Evolutionary conservation across 1,140 invertebrate genomes (phyloP).

Genomic region (Ganaspis sp.): DNA sequence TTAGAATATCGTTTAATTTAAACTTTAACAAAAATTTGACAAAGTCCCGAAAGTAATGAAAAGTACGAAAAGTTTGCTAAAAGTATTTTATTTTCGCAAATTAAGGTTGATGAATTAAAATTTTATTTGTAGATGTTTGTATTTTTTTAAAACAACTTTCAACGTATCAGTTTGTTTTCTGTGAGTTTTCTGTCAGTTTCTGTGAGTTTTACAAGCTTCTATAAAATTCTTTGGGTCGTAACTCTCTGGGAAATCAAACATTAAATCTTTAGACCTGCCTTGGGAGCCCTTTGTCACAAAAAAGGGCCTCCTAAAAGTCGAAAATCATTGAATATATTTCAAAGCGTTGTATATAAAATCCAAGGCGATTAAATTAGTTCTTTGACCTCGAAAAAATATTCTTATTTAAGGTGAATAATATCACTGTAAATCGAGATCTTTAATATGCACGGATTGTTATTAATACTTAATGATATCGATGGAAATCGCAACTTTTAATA

Average conservation of each 20-base stretch:
- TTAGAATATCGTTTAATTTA: too few relatives aligned
- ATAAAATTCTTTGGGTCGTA: background rate
- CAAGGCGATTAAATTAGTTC: background rate
- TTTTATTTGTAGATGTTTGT: too few relatives aligned
- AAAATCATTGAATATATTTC: background rate
- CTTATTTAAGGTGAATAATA: background rate
- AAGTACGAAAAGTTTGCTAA: too few relatives aligned
- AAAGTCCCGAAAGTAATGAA: too few relatives aligned
- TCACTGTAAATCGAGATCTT: background rate
- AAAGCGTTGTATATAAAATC: background rate
- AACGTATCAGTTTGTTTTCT: too few relatives aligned
- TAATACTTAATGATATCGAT: too few relatives aligned
- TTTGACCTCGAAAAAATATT: background rate
- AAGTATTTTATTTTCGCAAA: too few relatives aligned
- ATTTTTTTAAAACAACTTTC: too few relatives aligned
- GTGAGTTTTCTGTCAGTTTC: too few relatives aligned
- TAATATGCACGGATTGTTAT: background rate
- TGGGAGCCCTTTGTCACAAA: background rate
- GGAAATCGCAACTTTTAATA: too few relatives aligned
- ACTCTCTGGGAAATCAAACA: background rate
- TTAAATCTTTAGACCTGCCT: slow-evolving; percentile 3
- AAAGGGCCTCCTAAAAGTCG: background rate
- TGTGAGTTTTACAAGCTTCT: background rate
- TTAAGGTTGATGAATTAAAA: too few relatives aligned
- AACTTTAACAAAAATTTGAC: too few relatives aligned